A percentile compares a stretch with the other conserved stretches of the same genome.
Conservation (phyloP, 2,113 vertebrate species). For the Galemys pyrenaicus region DNA sequence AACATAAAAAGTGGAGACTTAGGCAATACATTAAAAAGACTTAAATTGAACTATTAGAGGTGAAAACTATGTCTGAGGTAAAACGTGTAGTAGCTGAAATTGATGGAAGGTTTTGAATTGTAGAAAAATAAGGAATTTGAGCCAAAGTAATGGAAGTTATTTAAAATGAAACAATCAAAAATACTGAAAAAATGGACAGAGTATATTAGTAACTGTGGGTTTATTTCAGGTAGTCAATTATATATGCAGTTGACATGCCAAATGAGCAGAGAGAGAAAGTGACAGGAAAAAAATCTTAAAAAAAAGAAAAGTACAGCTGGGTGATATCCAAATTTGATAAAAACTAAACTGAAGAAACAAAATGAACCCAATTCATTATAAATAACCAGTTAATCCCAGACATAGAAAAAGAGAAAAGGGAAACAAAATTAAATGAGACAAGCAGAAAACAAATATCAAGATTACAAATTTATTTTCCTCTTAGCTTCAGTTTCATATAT, state of each 20-base stretch:
- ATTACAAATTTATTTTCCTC: neutral
- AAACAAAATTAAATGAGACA: neutral
- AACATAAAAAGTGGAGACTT: neutral
- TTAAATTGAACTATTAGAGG: neutral
- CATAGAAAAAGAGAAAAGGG: neutral
- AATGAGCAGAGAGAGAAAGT: neutral
- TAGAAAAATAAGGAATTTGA: neutral
- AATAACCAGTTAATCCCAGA: neutral
- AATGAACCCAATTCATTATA: neutral
- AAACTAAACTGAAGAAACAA: neutral
- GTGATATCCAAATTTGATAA: neutral
- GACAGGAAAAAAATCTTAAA: neutral
- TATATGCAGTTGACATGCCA: neutral
- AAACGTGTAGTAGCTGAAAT: neutral
- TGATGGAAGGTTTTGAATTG: neutral
- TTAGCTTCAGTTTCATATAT: too few relatives aligned
- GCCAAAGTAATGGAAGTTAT: neutral
- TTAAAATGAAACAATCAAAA: neutral
- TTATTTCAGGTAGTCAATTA: neutral
- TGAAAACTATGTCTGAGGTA: neutral
- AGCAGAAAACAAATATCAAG: neutral
- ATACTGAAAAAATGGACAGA: neutral
- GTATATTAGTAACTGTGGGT: neutral
- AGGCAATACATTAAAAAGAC: neutral
- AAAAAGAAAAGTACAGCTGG: neutral